These are phyloP conservation scores for Drosophila nigritarsus DNA, from an alignment of 2,888 invertebrate species.

Conservation along the genomic window DNA sequence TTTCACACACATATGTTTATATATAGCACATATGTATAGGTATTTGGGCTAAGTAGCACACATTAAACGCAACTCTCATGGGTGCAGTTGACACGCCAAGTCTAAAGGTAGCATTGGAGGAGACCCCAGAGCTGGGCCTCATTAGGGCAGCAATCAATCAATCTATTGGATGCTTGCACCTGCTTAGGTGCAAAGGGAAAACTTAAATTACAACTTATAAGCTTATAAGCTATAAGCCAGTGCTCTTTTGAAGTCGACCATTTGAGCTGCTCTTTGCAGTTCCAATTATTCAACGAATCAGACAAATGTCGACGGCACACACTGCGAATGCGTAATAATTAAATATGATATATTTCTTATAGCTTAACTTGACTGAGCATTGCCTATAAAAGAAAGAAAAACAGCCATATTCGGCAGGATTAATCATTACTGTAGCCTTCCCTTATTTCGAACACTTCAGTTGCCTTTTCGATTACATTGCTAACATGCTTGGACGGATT, in stretches of 20 bases:
- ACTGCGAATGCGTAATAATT: neutral
- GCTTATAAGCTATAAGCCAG: neutral
- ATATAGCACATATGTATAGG: conserved; percentile 17
- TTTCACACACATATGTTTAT: neutral
- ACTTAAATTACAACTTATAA: conserved; percentile 17
- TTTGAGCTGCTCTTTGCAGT: neutral
- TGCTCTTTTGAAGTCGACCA: conserved; percentile 17
- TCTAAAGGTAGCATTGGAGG: conserved; percentile 19
- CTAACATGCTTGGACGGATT: neutral
- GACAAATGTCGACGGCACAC: neutral
- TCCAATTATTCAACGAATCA: neutral
- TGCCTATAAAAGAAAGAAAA: no score
- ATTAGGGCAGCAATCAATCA: conserved; percentile 30
- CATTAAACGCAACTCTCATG: conserved; percentile 45
- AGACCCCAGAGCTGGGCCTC: conserved; percentile 2
- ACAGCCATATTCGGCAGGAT: neutral
- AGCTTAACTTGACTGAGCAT: neutral
- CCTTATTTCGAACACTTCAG: neutral
- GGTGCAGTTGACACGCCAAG: conserved; percentile 58
- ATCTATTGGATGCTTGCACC: conserved; percentile 1
- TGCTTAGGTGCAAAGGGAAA: conserved; percentile 25
- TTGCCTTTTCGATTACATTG: neutral
- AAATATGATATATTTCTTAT: neutral
- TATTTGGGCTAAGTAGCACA: conserved; percentile 40
- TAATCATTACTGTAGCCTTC: neutral